Conservation (phyloP, 2,797 vertebrate genomes). For the Nyctibius grandis region DNA sequence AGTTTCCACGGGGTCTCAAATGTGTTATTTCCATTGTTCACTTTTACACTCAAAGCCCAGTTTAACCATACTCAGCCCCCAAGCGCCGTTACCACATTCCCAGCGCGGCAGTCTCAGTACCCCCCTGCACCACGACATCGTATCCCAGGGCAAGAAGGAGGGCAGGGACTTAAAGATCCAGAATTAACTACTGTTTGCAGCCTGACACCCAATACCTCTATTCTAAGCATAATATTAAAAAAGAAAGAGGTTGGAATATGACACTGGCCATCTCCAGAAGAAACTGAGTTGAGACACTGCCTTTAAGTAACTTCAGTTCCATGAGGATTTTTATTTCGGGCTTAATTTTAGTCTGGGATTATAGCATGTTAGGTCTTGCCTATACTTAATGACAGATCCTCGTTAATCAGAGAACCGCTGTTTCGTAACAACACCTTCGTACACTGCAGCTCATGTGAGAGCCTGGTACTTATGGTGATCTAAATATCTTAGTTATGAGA, state of each 20-base stretch:
- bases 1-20: background rate
- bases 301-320: background rate
- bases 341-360: background rate
- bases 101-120: background rate
- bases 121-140: no score
- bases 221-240: background rate
- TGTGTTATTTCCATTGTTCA: fast-evolving
- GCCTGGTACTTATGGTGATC: no score
- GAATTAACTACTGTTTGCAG: background rate
- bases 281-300: background rate
- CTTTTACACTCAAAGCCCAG: background rate
- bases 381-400: background rate
- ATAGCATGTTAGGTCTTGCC: background rate
- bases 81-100: background rate
- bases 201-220: background rate
- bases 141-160: background rate
- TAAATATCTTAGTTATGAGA: background rate
- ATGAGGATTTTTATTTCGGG: background rate
- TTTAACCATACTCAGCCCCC: background rate
- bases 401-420: background rate
- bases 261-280: background rate
- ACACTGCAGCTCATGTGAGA: background rate
- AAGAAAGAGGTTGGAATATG: background rate
- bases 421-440: no score
- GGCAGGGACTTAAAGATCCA: background rate